Evolutionary conservation across 2,113 vertebrate species (phyloP).

Genomic region (Laterallus jamaicensis): DNA sequence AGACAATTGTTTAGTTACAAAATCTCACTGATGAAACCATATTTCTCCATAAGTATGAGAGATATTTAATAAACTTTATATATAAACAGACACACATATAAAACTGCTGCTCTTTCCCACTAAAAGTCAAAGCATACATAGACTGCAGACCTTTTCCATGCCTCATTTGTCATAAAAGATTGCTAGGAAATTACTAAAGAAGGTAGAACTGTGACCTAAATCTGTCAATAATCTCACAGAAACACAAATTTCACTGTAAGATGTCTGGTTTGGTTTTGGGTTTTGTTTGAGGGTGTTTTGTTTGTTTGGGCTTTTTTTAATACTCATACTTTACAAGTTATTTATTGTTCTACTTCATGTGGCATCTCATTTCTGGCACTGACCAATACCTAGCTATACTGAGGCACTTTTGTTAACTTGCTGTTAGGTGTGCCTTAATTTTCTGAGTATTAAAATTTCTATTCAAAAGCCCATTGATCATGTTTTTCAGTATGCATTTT

Average conservation of each 20-base stretch:
- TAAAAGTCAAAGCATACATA: neutral
- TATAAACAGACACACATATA: too few species aligned
- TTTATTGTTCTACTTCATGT: neutral
- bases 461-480: neutral
- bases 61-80: neutral
- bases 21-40: neutral
- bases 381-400: neutral
- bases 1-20: neutral
- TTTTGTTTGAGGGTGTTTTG: neutral
- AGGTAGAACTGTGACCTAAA: neutral
- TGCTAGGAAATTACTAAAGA: neutral
- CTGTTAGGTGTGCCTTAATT: neutral
- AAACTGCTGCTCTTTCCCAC: neutral
- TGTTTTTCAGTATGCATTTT: neutral
- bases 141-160: neutral
- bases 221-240: neutral
- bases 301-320: neutral
- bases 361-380: neutral
- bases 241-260: neutral
- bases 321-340: neutral
- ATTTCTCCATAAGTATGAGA: neutral
- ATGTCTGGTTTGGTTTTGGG: neutral
- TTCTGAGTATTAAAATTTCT: neutral
- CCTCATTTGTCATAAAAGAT: neutral
- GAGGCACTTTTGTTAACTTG: neutral